These are phyloP conservation scores for Megaptera novaeangliae DNA, from an alignment of 2,113 vertebrate species.

Conservation along the genomic window DNA sequence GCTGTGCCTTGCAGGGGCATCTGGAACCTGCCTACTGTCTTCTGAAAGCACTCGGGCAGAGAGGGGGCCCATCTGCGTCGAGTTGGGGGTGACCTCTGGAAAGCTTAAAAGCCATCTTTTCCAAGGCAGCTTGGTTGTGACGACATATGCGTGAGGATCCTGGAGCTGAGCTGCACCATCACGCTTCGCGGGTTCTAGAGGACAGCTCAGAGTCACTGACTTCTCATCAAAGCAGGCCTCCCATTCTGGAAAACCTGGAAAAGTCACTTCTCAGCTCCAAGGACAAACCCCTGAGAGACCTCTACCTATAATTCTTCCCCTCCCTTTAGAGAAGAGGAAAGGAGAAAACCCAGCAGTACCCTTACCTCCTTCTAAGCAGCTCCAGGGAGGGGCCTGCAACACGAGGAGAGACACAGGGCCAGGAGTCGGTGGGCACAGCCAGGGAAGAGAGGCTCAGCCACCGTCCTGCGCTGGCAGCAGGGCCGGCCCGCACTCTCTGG, in stretches of 20 bases:
- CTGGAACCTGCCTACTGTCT: background rate
- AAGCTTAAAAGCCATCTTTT: background rate
- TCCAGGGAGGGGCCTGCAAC: background rate
- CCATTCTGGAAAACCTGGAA: slow-evolving; percentile 58
- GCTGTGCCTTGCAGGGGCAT: background rate
- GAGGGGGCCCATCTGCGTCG: background rate
- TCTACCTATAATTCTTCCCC: background rate
- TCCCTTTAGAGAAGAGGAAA: background rate
- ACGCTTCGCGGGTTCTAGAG: background rate
- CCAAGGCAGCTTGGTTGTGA: accelerated
- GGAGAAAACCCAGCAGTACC: background rate
- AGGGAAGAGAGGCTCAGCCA: background rate
- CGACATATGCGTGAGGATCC: accelerated
- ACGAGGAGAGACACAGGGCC: no score
- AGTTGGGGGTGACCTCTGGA: background rate
- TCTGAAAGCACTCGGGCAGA: background rate
- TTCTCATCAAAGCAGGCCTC: slow-evolving; percentile 33
- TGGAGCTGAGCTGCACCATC: no score
- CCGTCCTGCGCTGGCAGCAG: background rate
- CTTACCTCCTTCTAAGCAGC: background rate
- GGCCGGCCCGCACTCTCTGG: background rate
- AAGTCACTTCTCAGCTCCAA: slow-evolving; percentile 53
- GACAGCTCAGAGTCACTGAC: background rate
- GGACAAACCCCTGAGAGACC: background rate
- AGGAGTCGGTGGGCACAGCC: background rate